phyloP scores from a whole-genome alignment of 2,113 vertebrate genomes.

The Chloropsis cyanopogon region DNA sequence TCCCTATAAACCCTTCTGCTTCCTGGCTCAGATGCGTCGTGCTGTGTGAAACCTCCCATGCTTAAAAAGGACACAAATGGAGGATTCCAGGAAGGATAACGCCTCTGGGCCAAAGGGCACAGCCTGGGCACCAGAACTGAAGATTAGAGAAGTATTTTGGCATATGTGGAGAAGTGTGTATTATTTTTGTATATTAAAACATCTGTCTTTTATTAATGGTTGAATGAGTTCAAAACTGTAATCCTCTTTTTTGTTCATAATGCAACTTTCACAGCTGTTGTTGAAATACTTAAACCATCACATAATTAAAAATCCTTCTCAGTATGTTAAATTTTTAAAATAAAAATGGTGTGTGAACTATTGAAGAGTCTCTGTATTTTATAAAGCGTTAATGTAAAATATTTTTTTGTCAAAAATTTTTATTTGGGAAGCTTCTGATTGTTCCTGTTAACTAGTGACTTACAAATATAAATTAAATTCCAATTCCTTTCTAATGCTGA shows the following conservation, averaged over 20 bases:
- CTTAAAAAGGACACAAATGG: background rate
- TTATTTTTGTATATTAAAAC: background rate
- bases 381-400: background rate
- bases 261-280: background rate
- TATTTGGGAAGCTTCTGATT: background rate
- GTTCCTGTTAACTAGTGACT: background rate
- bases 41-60: background rate
- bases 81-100: background rate
- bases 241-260: background rate
- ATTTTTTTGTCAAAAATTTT: background rate
- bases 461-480: background rate
- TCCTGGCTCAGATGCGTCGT: fast-evolving
- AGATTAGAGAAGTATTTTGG: background rate
- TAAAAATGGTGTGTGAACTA: background rate
- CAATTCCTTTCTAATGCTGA: background rate
- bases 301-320: background rate
- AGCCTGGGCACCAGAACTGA: background rate
- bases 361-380: background rate
- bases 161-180: background rate
- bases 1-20: background rate
- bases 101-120: background rate
- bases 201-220: background rate
- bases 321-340: background rate
- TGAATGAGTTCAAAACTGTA: background rate
- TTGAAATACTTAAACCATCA: background rate